These are phyloP conservation scores for Chelonus formosanus DNA, from an alignment of 2,888 invertebrate genomes.

Conservation along the genomic window DNA sequence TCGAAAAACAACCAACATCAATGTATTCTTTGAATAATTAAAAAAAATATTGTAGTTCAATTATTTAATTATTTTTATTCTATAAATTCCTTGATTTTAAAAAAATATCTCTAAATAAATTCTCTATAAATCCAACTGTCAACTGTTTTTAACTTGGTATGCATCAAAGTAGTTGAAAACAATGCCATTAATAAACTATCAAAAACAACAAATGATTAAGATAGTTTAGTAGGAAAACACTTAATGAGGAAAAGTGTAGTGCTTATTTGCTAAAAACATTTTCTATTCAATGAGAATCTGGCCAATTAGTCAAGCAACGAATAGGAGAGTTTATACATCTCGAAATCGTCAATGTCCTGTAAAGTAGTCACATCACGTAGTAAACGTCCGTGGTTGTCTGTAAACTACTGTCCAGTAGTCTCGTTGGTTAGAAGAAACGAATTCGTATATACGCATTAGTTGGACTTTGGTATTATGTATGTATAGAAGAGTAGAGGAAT, in stretches of 20 bases:
- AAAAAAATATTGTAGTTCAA: too few relatives aligned
- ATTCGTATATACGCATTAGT: neutral
- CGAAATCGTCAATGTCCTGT: constrained; percentile 33
- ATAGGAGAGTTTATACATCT: constrained; percentile 19
- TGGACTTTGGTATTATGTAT: neutral
- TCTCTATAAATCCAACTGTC: too few relatives aligned
- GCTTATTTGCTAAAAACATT: constrained; percentile 1
- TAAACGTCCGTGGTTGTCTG: constrained; percentile 1
- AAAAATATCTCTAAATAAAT: too few relatives aligned
- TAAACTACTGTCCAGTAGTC: constrained; percentile 32
- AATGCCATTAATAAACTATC: too few relatives aligned
- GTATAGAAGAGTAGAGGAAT: constrained; percentile 13
- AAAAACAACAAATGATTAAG: too few relatives aligned
- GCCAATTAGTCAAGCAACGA: constrained; percentile 28
- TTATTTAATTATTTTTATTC: too few relatives aligned
- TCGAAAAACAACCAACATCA: too few relatives aligned
- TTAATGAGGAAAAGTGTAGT: neutral
- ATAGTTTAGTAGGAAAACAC: too few relatives aligned
- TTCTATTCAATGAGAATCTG: constrained; percentile 11
- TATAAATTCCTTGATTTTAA: too few relatives aligned
- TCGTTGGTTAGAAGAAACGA: constrained; percentile 18
- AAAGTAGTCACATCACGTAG: constrained; percentile 48
- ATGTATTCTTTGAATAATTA: too few relatives aligned
- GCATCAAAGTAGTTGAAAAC: too few relatives aligned
- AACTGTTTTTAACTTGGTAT: too few relatives aligned